These are phyloP conservation scores for Crenichthys baileyi DNA, from an alignment of 2,797 vertebrate genomes.

Conservation along the genomic window DNA sequence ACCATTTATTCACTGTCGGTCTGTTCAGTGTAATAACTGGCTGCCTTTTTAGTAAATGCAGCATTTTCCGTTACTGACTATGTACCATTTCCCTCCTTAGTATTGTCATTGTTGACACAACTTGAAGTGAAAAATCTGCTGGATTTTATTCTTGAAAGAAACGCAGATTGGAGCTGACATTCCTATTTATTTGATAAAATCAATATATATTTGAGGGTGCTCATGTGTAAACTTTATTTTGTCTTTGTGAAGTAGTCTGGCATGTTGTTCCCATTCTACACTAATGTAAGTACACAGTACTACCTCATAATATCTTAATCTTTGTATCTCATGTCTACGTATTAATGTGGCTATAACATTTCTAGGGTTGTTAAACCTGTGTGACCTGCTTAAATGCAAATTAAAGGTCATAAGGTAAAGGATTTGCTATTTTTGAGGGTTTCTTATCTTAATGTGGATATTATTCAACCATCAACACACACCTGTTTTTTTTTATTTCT, in stretches of 20 bases:
- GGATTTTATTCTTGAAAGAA: constrained; percentile 13
- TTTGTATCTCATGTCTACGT: not conserved
- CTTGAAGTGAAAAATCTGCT: constrained; percentile 8
- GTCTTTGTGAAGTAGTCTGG: not conserved
- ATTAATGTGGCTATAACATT: not conserved
- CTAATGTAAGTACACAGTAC: not conserved
- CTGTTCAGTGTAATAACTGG: constrained; percentile 53
- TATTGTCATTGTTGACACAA: constrained; percentile 38
- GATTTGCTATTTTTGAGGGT: constrained; percentile 7
- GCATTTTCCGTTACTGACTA: constrained; percentile 36
- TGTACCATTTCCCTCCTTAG: constrained; percentile 8
- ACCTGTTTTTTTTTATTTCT: not conserved
- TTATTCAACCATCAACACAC: constrained; percentile 4
- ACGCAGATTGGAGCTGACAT: not conserved
- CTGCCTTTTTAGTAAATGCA: constrained; percentile 49
- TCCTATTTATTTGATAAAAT: not conserved
- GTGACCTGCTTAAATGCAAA: not conserved
- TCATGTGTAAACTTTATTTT: not conserved
- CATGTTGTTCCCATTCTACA: not conserved
- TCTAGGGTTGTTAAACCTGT: not conserved
- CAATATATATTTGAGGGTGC: not conserved
- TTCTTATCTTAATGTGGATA: constrained; percentile 3
- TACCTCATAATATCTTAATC: not conserved
- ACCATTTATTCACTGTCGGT: constrained; percentile 41
- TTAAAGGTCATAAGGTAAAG: not conserved